phyloP scores from a whole-genome alignment of 2,113 vertebrate genomes.

The Chamaea fasciata region DNA sequence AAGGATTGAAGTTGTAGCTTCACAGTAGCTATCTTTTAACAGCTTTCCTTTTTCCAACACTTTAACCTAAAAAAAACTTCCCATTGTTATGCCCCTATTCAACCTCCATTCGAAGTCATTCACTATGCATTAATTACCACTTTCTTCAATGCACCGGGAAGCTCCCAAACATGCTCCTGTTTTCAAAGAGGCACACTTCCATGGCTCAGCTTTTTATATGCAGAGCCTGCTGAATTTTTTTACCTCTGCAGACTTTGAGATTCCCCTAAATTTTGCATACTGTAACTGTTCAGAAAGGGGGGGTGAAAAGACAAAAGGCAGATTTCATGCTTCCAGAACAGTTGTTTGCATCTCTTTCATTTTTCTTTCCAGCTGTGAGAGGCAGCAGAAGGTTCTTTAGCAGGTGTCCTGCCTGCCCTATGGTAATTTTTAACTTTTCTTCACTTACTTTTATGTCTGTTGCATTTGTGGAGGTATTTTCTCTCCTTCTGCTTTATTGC shows the following conservation, averaged over 20 bases:
- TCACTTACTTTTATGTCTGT: slow-evolving; percentile 75
- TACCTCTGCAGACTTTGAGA: slow-evolving; percentile 70
- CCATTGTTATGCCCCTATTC: slow-evolving; percentile 78
- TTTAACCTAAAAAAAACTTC: slow-evolving; percentile 71
- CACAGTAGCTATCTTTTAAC: slow-evolving; percentile 77
- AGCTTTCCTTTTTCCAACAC: slow-evolving; percentile 74
- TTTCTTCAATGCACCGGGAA: slow-evolving; percentile 71
- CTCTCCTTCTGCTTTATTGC: slow-evolving; percentile 26
- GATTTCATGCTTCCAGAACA: slow-evolving; percentile 75
- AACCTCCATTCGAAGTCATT: slow-evolving; percentile 80
- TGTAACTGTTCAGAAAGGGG: slow-evolving; percentile 76
- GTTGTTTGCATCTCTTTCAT: slow-evolving; percentile 83
- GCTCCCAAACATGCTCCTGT: slow-evolving; percentile 73
- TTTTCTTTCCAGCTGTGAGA: slow-evolving; percentile 80
- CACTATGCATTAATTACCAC: slow-evolving; percentile 84
- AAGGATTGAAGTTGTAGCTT: slow-evolving; percentile 72
- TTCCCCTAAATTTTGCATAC: slow-evolving; percentile 77
- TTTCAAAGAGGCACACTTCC: slow-evolving; percentile 82
- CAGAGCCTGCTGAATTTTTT: slow-evolving; percentile 71
- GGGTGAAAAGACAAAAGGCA: slow-evolving; percentile 74
- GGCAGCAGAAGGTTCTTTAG: slow-evolving; percentile 75
- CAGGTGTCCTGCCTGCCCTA: slow-evolving; percentile 77
- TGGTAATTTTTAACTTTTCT: slow-evolving; percentile 81
- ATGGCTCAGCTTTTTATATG: slow-evolving; percentile 81
- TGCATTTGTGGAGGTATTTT: slow-evolving; percentile 58